These are phyloP conservation scores for Zaprionus inermis DNA, from an alignment of 1,140 invertebrate species.

Conservation along the genomic window DNA sequence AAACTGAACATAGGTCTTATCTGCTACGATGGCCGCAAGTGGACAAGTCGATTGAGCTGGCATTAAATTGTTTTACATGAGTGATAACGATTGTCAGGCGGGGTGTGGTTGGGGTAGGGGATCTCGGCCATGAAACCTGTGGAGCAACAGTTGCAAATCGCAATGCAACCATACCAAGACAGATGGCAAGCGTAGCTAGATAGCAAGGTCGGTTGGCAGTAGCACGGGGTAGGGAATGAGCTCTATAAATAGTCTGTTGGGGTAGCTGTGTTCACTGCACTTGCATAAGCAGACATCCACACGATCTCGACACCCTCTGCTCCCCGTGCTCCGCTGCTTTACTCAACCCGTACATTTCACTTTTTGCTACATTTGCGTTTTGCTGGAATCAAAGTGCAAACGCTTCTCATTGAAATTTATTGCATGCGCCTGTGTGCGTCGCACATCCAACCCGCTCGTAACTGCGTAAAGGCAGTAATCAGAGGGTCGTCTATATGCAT, in stretches of 20 bases:
- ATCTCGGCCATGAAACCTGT: not conserved
- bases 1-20: not conserved
- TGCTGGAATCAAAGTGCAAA: slow-evolving; percentile 71
- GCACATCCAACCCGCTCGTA: not conserved
- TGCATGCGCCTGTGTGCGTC: slow-evolving; percentile 23
- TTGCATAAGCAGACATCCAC: slow-evolving; percentile 21
- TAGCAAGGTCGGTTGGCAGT: no score
- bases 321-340: no score
- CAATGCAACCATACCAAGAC: not conserved
- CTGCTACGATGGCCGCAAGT: not conserved
- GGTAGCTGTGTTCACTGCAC: slow-evolving; percentile 1
- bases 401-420: slow-evolving; percentile 73
- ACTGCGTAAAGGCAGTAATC: slow-evolving; percentile 15
- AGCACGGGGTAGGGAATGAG: not conserved
- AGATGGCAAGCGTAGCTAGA: not conserved
- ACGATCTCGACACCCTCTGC: slow-evolving; percentile 12
- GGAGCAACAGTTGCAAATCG: not conserved
- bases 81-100: slow-evolving; percentile 25
- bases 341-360: slow-evolving; percentile 58
- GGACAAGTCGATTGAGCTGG: slow-evolving; percentile 23
- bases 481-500: slow-evolving; percentile 1
- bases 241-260: slow-evolving; percentile 8
- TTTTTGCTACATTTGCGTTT: slow-evolving; percentile 35
- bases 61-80: slow-evolving; percentile 36
- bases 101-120: no score